These are phyloP conservation scores for Umimayanthus kanabou DNA, from an alignment of 92 coral and sea anemone species.

Conservation along the genomic window DNA sequence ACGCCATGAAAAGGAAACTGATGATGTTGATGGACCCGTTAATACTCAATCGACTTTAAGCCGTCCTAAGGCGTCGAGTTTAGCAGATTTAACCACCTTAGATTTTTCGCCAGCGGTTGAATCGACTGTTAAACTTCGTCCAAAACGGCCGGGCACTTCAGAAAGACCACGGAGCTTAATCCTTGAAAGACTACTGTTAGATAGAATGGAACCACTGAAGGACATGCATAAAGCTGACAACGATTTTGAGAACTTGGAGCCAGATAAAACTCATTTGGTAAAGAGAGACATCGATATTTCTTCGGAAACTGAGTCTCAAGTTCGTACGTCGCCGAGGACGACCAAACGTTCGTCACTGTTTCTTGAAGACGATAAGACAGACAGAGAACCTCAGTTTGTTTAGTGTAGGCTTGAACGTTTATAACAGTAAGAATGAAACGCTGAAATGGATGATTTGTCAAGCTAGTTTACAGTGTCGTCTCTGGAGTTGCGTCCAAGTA, in stretches of 20 bases:
- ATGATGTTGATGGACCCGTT: conserved; percentile 40
- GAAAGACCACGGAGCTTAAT: conserved; percentile 71
- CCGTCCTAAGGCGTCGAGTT: conserved; percentile 33
- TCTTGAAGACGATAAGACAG: conserved; percentile 68
- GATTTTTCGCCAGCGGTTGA: conserved; percentile 27
- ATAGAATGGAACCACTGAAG: conserved; percentile 49
- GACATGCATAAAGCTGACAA: conserved; percentile 16
- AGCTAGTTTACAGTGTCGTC: neutral
- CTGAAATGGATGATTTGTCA: neutral
- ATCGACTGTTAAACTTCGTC: conserved; percentile 19
- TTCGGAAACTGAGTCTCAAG: conserved; percentile 18
- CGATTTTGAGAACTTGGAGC: neutral
- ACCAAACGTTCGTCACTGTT: conserved; percentile 45
- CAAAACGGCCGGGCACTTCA: conserved; percentile 36
- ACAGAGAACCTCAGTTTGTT: conserved; percentile 88
- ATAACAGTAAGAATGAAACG: neutral
- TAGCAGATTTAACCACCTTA: conserved; percentile 27
- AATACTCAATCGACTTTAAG: neutral
- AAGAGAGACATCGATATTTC: conserved; percentile 36
- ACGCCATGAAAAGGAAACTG: conserved; percentile 49
- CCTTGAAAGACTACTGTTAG: conserved; percentile 50
- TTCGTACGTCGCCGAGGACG: conserved; percentile 20
- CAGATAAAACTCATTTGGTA: conserved; percentile 10
- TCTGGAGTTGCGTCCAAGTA: neutral
- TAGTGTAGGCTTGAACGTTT: neutral